Evolutionary conservation across 2,113 vertebrate species (phyloP), one percentile per base, ranked within the genome.

Genomic region (Nycticryphes semicollaris): DNA sequence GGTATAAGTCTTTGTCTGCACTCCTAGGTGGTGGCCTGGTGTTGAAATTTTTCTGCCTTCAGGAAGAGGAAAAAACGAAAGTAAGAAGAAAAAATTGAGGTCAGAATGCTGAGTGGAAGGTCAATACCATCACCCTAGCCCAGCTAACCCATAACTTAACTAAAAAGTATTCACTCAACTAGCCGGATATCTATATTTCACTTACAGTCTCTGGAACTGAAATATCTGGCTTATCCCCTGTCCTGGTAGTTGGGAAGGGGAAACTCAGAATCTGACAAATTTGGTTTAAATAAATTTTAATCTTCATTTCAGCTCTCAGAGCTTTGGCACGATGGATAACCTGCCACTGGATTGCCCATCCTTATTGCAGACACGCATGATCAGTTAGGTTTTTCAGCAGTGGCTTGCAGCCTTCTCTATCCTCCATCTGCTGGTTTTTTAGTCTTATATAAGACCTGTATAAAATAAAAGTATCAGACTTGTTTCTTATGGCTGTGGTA

Each of bases 401-500:
- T 56, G 41, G 12, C 66, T 70, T 57, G 70, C 43, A 92, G 47
- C 11, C 7, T 83, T 67, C 79, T 85, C 45, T 16, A 25, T 68
- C 43, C 68, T 94, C 86, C 24, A 39, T 74, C 84, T 68, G 35
- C 62, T 74, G n/a, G 0, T 19, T 75, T 94, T 93, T 87, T 70
- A 89, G 50, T 3, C 3, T 88, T 92, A 54, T 88, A 16, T 82
- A 93, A 89, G 87, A 74, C 24, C 50, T 60, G 31, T 94, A 84
- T 67, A 92, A 96, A 97, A 72, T 69, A 80, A 96, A 79, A 87
- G 20, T 21, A 70, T 56, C 82, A 73, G 59, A 62, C 47, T 68
- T 60, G 14, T 76, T 97, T 96, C 21, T 1, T 56, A 82, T 90
- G 78, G 63, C 45, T n/a, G 0, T 77, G 66, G 53, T 89, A 90